Evolutionary conservation across 2,888 invertebrate genomes (phyloP), one percentile per base, ranked within the genome.

Genomic region (Diaperis boleti): DNA sequence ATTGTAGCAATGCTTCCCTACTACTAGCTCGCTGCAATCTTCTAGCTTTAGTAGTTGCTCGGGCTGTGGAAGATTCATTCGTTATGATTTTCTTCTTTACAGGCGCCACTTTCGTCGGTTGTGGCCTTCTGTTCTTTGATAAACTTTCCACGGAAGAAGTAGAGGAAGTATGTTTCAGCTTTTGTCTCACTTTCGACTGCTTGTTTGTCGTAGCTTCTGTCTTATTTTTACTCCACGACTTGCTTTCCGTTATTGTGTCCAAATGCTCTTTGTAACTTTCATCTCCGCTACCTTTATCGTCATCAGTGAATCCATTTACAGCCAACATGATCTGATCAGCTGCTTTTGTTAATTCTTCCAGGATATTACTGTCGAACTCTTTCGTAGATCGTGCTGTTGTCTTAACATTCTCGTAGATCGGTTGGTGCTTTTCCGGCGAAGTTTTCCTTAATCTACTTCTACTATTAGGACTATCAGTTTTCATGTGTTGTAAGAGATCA

Each of bases 281-380:
- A 72, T 76, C 75, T 22, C 22, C 26, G 14, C 45, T 45, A 8
- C 20, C 11, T 13, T 52, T 35, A 17, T 82, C 81, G 60, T 85
- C 86, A 68, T 85, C 85, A 8, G 84, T 83, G 69, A 83, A 83
- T 26, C 82, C 83, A 59, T 83, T 83, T 13, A 86, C 84, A 15
- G 85, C 85, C 81, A 85, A 74, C 68, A 87, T 75, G 67, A 86
- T 86, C 78, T 86, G 84, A 80, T 87, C 86, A 59, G 87, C 87
- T 47, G 85, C 85, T 72, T 83, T 82, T 8, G 85, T 85, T 72
- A 87, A 80, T 76, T 87, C 86, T 69, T 84, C 85, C 59, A 87
- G 76, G 65, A 86, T 86, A 45, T 72, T 74, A 50, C 76, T 77
- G 64, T 81, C 80, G 55, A 80, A 80, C 45, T 78, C 77, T 35